phyloP scores from a whole-genome alignment of 2,113 vertebrate species.

The Procavia capensis region DNA sequence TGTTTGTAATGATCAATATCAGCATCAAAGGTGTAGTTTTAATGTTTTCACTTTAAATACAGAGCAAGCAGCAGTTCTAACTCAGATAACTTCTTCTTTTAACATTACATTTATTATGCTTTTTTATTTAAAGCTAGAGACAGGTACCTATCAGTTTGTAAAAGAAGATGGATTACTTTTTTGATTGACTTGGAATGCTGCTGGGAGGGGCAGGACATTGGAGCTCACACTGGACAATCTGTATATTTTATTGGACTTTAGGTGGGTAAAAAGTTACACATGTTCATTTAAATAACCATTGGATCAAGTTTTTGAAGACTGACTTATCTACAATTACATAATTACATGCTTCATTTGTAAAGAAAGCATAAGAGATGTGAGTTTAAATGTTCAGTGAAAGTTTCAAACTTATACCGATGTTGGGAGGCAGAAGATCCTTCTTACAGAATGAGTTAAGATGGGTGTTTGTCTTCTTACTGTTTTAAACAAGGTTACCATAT shows the following conservation, averaged over 20 bases:
- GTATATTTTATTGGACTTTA: conserved; percentile 62
- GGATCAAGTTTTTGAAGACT: conserved; percentile 56
- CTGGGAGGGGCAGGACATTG: conserved; percentile 71
- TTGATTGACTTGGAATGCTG: conserved; percentile 75
- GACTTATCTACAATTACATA: neutral
- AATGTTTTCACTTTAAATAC: conserved; percentile 78
- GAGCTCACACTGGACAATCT: conserved; percentile 60
- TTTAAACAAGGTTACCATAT: neutral
- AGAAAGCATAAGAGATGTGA: conserved; percentile 23
- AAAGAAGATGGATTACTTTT: conserved; percentile 79
- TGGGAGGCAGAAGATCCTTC: neutral
- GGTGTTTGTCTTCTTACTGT: neutral
- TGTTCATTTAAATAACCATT: conserved; percentile 70
- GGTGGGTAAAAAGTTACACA: conserved; percentile 47
- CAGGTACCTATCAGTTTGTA: conserved; percentile 76
- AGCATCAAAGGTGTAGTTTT: conserved; percentile 76
- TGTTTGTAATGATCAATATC: conserved; percentile 68
- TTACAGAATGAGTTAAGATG: neutral
- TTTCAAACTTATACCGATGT: neutral
- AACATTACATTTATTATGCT: conserved; percentile 84
- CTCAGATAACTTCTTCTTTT: conserved; percentile 77
- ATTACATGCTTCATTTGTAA: conserved; percentile 56
- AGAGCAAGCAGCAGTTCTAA: conserved; percentile 76
- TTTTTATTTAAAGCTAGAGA: conserved; percentile 81
- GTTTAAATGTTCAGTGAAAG: neutral